Conservation (phyloP, 1,140 invertebrate genomes). For the Ctenoplectra terminalis region DNA sequence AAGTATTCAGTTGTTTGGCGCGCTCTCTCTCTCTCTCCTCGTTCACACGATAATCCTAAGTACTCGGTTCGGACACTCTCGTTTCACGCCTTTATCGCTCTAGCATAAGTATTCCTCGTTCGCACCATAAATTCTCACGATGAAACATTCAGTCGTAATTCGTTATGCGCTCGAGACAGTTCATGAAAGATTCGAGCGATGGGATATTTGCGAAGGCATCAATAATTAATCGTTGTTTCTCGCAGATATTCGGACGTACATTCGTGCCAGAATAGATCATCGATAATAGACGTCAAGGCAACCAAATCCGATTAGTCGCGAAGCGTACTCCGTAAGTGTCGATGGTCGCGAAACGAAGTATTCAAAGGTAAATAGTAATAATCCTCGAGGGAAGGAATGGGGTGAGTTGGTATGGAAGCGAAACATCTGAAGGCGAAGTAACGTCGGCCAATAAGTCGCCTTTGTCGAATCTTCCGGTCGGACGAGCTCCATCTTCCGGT, state of each 20-base stretch:
- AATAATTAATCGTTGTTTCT: neutral
- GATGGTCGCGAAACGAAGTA: conserved; percentile 15
- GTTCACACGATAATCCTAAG: too few relatives aligned
- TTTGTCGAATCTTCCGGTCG: conserved; percentile 77
- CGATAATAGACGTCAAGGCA: neutral
- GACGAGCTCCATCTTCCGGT: conserved; percentile 74
- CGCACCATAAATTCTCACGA: neutral
- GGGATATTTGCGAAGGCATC: neutral
- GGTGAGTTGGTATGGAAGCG: conserved; percentile 28
- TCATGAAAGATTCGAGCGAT: neutral
- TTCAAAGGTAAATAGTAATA: conserved; percentile 66
- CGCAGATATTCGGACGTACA: neutral
- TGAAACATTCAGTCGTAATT: neutral
- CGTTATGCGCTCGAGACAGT: neutral
- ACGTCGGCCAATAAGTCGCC: conserved; percentile 75
- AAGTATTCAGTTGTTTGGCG: too few relatives aligned
- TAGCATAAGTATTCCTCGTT: too few relatives aligned
- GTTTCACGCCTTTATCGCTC: too few relatives aligned
- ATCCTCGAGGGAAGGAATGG: conserved; percentile 24
- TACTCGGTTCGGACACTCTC: too few relatives aligned
- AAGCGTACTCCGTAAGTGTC: neutral
- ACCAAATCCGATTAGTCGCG: too few relatives aligned
- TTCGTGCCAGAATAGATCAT: neutral
- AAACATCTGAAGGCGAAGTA: conserved; percentile 69
- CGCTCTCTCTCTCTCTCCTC: too few relatives aligned